Evolutionary conservation across 2,113 vertebrate genomes (phyloP), one percentile per base, ranked within the genome.

Genomic region (Protomyctophum bolini): DNA sequence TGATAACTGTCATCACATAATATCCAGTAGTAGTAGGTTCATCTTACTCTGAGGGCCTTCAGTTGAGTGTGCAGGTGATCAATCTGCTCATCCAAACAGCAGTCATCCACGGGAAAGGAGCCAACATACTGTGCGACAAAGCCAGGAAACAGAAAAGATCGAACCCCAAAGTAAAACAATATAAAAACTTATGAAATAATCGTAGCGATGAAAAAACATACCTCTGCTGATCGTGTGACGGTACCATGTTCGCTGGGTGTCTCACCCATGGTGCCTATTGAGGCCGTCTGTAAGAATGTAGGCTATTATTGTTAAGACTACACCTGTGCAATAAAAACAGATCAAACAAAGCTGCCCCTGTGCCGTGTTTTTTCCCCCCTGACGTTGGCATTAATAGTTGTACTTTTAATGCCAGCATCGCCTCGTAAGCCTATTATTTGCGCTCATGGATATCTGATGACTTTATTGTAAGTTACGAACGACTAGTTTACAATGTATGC

Each of bases 31-130:
- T 41, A 41, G 21, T 21, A 21, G 21, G 21, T 21, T 21, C 33
- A 41, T 41, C 84, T 90, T 68, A 98, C 97, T 92, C 90, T 96
- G 11, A 98, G 91, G 0, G 69, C 79, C 80, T 85, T 90, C 57
- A 99, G 92, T 88, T 95, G 93, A 65, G 89, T 83, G 72, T 97
- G 93, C 70, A 97, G 86, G 5, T 65, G 77, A 83, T 92, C 89
- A 0, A 88, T 94, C 55, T 92, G 93, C 41, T 95, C 94, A 83
- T 96, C 95, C 61, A 95, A 82, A 58, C 94, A 94, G 72, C 82
- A 21, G 82, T 97, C 94, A 0, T 95, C 95, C 85, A 97, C 92
- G 0, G 66, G 66, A 81, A 98, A 98, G 47, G 97, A 98, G 56
- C 97, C 97, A 76, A 97, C 94, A 0, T 98, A 97, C 96, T 99